A percentile compares a stretch with the other conserved stretches of the same genome.
Conservation (phyloP, 1,140 invertebrate genomes). For the Drosophila cardini region DNA sequence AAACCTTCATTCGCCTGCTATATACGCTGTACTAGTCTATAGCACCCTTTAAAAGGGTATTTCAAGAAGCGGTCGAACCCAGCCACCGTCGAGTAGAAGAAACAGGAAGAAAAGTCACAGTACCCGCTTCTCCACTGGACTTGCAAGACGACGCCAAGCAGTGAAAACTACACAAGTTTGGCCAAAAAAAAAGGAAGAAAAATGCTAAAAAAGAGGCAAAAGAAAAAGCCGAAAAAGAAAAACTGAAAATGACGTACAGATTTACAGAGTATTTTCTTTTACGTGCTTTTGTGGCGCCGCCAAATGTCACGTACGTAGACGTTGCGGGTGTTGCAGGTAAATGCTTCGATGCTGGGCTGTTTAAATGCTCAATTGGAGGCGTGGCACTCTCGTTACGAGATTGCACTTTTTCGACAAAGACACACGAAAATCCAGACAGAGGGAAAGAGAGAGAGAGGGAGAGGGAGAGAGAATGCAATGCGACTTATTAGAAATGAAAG, state of each 20-base stretch:
- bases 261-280: conserved; percentile 76
- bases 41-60: no score
- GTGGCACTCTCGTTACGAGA: conserved; percentile 11
- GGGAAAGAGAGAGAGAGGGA: not conserved
- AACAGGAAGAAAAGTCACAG: not conserved
- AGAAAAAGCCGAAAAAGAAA: conserved; percentile 29
- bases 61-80: no score
- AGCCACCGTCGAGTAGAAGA: conserved; percentile 8
- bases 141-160: conserved; percentile 32
- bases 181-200: not conserved
- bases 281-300: conserved; percentile 76
- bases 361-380: conserved; percentile 10
- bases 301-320: conserved; percentile 80
- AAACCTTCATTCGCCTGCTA: no score
- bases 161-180: conserved; percentile 40
- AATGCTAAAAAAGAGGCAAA: conserved; percentile 15
- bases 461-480: conserved; percentile 29
- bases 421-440: not conserved
- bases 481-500: conserved; percentile 49
- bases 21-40: no score
- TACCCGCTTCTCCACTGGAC: not conserved
- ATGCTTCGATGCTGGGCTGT: not conserved
- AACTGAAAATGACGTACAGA: conserved; percentile 64
- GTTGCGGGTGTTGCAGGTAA: conserved; percentile 32
- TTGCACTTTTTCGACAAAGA: conserved; percentile 21